Base-by-base conservation (phyloP, 2,888 invertebrate species). In the Clunio marinus region DNA sequence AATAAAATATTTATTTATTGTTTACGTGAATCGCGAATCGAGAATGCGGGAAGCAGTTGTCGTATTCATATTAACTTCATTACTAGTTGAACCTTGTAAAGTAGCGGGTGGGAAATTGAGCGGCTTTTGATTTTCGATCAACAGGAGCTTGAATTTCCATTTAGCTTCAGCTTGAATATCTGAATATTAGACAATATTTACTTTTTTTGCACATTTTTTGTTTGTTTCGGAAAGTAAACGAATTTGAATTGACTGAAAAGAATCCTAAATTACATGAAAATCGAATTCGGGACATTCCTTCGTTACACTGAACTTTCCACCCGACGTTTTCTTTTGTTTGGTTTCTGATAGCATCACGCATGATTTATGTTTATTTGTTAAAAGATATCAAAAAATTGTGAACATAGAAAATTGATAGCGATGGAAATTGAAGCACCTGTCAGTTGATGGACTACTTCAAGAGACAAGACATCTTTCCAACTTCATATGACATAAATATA, bases 1-100 rank as follows among this genome's bases (percentile, higher is more conserved):
- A 46, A 65, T 65, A 46, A 65, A 46, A 25, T 55, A 66, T 66
- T 66, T 66, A 66, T 66, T 66, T 66, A 66, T 66, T 66, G 55
- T 55, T 55, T n/a, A n/a, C n/a, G n/a, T n/a, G n/a, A n/a, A 24
- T 37, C 37, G 32, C n/a, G 24, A 3, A 10, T 22, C 13, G 51
- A 17, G 22, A 51, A 51, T 7, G 17, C 13, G 41, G 41, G n/a
- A 51, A 51, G 10, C 27, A 15, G 27, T n/a, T n/a, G n/a, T n/a
- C n/a, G n/a, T n/a, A n/a, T n/a, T n/a, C n/a, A n/a, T n/a, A n/a
- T n/a, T n/a, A n/a, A n/a, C n/a, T n/a, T n/a, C n/a, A n/a, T n/a
- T n/a, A n/a, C n/a, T n/a, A n/a, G n/a, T n/a, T n/a, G n/a, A n/a
- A n/a, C n/a, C n/a, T n/a, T n/a, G n/a, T n/a, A n/a, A n/a, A 41